These are phyloP conservation scores for Onthophagus taurus DNA, from an alignment of 1,140 invertebrate species.

Conservation along the genomic window DNA sequence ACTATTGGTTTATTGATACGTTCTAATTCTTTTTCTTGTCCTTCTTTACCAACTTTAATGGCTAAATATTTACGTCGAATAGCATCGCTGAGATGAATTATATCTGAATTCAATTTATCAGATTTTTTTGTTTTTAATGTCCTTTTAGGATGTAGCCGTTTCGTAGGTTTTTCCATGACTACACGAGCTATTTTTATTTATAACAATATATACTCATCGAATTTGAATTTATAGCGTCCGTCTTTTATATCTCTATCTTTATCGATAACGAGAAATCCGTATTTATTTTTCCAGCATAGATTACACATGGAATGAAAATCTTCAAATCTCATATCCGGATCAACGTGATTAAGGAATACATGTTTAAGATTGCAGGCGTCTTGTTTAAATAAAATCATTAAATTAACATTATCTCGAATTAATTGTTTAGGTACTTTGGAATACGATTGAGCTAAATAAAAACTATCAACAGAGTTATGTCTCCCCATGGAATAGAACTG, in stretches of 20 bases:
- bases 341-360: constrained; percentile 37
- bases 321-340: too few relatives aligned
- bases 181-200: too few relatives aligned
- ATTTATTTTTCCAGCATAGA: constrained; percentile 28
- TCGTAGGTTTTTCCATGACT: too few relatives aligned
- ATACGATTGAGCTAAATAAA: constrained; percentile 37
- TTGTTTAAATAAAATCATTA: constrained; percentile 37
- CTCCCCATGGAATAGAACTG: constrained; percentile 36
- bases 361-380: constrained; percentile 38
- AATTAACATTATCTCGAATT: constrained; percentile 37
- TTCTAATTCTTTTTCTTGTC: too few relatives aligned
- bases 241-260: constrained; percentile 27
- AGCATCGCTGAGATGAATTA: too few relatives aligned
- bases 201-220: constrained; percentile 24
- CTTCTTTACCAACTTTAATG: too few relatives aligned
- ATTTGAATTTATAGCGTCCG: constrained; percentile 30
- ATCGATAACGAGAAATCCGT: constrained; percentile 30
- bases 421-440: constrained; percentile 37
- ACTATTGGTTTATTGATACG: too few relatives aligned
- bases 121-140: too few relatives aligned
- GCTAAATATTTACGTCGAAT: too few relatives aligned
- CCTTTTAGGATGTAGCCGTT: too few relatives aligned
- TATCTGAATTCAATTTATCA: too few relatives aligned
- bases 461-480: constrained; percentile 26
- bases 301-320: too few relatives aligned